phyloP scores from a whole-genome alignment of 2,797 vertebrate genomes.

The Cheirogaleus major region DNA sequence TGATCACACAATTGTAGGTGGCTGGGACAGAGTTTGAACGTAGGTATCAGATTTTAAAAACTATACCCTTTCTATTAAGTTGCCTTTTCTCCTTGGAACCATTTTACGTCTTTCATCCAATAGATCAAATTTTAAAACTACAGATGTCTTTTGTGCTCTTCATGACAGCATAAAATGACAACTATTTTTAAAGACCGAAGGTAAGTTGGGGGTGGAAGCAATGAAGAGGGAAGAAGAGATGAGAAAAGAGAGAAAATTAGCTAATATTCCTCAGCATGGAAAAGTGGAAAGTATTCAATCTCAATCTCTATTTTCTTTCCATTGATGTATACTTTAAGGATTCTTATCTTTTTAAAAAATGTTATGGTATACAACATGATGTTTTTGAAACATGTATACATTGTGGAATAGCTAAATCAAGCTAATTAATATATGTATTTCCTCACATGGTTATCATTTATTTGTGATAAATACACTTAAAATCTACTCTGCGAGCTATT shows the following conservation, averaged over 20 bases:
- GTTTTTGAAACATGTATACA: background rate
- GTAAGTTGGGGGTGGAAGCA: background rate
- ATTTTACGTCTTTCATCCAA: background rate
- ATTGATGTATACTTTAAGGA: background rate
- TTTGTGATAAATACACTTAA: background rate
- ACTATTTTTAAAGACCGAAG: constrained; percentile 10
- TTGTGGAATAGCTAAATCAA: background rate
- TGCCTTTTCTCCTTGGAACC: background rate
- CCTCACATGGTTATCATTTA: background rate
- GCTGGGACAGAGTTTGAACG: background rate
- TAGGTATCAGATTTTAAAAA: background rate
- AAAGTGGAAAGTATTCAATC: background rate
- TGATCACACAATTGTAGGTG: background rate
- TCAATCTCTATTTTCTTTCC: background rate
- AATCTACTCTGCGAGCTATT: background rate
- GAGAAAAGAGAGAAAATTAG: background rate
- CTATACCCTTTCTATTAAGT: background rate
- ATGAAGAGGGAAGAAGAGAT: background rate
- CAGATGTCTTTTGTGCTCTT: background rate
- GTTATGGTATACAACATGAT: background rate
- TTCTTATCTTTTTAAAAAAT: background rate
- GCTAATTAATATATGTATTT: background rate
- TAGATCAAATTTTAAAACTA: background rate
- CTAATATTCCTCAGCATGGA: background rate
- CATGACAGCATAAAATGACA: background rate